phyloP scores from a whole-genome alignment of 2,113 vertebrate species.

The Austrofundulus limnaeus region DNA sequence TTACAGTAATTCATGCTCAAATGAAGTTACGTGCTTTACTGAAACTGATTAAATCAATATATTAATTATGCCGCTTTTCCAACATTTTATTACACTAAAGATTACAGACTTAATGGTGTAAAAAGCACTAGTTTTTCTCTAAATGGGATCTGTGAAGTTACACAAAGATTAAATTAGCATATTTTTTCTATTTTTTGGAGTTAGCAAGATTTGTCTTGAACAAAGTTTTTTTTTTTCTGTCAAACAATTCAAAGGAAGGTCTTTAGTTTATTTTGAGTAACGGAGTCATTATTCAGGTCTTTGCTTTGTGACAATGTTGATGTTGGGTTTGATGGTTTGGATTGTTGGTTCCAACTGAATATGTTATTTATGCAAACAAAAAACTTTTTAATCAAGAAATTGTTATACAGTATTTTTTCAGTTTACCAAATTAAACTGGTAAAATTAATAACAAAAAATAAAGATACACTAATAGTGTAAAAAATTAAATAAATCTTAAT shows the following conservation, averaged over 20 bases:
- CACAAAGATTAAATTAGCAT: background rate
- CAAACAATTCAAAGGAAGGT: background rate
- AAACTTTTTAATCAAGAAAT: too few species aligned
- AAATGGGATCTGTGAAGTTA: background rate
- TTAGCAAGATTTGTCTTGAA: too few species aligned
- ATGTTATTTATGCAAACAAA: too few species aligned
- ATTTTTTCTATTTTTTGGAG: background rate
- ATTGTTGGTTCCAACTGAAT: too few species aligned
- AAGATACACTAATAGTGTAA: too few species aligned
- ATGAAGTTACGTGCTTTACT: conserved; percentile 28
- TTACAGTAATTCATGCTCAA: conserved; percentile 30
- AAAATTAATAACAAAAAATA: too few species aligned
- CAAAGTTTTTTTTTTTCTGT: background rate
- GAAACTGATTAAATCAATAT: conserved; percentile 45
- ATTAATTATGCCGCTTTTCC: conserved; percentile 39
- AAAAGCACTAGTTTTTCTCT: background rate
- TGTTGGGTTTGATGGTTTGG: background rate
- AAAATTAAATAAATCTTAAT: too few species aligned
- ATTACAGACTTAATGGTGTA: conserved; percentile 12
- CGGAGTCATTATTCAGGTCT: background rate
- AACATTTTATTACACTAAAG: conserved; percentile 34
- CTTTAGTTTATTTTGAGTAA: background rate
- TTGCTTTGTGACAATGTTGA: background rate
- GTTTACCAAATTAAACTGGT: too few species aligned
- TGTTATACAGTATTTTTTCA: too few species aligned